Base-by-base conservation (phyloP, 2,888 invertebrate genomes). In the Agrypnus murinus region DNA sequence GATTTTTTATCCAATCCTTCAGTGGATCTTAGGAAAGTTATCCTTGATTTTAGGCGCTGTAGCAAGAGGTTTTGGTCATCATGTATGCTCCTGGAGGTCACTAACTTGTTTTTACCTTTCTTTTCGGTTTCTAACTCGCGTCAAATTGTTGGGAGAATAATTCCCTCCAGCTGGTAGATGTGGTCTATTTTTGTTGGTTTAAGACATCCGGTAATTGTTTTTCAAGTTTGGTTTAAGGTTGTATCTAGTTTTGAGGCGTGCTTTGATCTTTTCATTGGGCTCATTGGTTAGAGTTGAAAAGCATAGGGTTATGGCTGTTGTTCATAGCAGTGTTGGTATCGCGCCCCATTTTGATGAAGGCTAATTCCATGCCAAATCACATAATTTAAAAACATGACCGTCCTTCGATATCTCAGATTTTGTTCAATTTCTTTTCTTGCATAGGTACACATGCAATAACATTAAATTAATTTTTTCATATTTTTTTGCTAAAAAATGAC, bases 21-120 rank as follows among this genome's bases (percentile, higher is more conserved):
- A 10, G 40, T n/a, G 40, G 40, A 40, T 3, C 40, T 40, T n/a
- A 40, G 40, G 40, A 40, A 40, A 40, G 10, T 40, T 40, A 12
- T n/a, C 40, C 40, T 40, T 40, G 9, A n/a, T 32, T 32, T 32
- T 32, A 32, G 34, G 4, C 40, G 40, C n/a, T 40, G 9, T 40
- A n/a, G 40, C 40, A 3, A 6, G n/a, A 8, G 34, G 34, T 40
- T 40, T 40, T 40, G 40, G 10, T n/a, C 40, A 40, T 40, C 10
- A 9, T n/a, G 9, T 34, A 34, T 5, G 34, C 9, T 5, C 34
- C 34, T 7, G 34, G 40, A n/a, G 40, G 4, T n/a, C 40, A 40
- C 40, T 40, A 12, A 6, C n/a, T 40, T 40, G n/a, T 6, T 40
- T 40, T 40, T 40, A 10, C 10, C 7, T 4, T 40, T 40, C 40